A percentile compares a stretch with the other conserved stretches of the same genome.
Evolutionary conservation across 1,140 invertebrate genomes (phyloP).

Genomic region (Mycetomoellerius zeteki): DNA sequence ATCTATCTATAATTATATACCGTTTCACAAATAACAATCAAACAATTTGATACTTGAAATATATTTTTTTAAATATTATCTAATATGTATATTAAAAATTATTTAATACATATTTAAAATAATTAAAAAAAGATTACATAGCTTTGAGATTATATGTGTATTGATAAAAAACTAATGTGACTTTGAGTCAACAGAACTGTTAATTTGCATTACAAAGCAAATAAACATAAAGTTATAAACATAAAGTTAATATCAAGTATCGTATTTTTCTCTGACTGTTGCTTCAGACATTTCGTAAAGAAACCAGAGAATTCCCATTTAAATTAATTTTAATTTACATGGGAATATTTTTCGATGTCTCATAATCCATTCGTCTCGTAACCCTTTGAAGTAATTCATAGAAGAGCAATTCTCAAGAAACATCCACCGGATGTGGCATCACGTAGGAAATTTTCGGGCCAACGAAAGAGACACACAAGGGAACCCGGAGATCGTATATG

Average conservation of each 20-base stretch:
- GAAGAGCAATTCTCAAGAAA: constrained; percentile 46
- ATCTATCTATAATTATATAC: neutral
- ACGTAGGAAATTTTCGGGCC: constrained; percentile 50
- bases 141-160: neutral
- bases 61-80: neutral
- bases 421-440: constrained; percentile 40
- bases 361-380: constrained; percentile 25
- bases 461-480: neutral
- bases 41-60: neutral
- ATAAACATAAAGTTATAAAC: constrained; percentile 6
- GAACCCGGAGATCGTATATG: constrained; percentile 31
- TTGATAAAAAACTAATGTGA: neutral
- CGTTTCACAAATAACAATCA: neutral
- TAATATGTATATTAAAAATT: neutral
- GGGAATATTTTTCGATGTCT: constrained; percentile 48
- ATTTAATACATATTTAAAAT: neutral
- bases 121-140: neutral
- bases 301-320: constrained; percentile 13
- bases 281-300: neutral
- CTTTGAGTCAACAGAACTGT: neutral
- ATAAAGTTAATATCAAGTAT: too few species aligned
- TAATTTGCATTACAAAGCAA: neutral
- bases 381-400: constrained; percentile 55
- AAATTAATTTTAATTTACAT: constrained; percentile 46
- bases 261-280: neutral